A percentile compares a stretch with the other conserved stretches of the same genome.
These are phyloP conservation scores for Oceanodroma tethys DNA, from an alignment of 2,113 vertebrate genomes.

Conservation along the genomic window DNA sequence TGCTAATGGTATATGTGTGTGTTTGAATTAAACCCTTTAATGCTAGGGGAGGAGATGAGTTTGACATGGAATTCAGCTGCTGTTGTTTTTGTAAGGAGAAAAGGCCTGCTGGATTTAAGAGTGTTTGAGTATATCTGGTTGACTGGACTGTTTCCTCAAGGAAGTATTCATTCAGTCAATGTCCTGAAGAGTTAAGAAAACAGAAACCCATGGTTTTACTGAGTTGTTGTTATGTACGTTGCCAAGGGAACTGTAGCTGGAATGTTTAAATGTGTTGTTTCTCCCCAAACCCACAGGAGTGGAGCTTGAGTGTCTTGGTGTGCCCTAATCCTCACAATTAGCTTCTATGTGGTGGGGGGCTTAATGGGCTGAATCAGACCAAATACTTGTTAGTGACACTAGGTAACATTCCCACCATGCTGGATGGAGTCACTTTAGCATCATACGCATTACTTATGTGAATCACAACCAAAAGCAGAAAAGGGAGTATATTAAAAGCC, in stretches of 20 bases:
- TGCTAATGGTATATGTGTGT: not conserved
- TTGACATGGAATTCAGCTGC: slow-evolving; percentile 36
- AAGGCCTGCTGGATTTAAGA: slow-evolving; percentile 33
- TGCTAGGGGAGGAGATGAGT: slow-evolving; percentile 6
- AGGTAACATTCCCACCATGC: slow-evolving; percentile 8
- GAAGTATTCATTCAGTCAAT: slow-evolving; percentile 76
- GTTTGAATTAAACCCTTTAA: slow-evolving; percentile 4
- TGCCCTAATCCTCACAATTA: slow-evolving; percentile 68
- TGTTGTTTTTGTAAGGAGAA: slow-evolving; percentile 25
- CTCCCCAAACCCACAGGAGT: slow-evolving; percentile 62
- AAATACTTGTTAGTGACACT: slow-evolving; percentile 12
- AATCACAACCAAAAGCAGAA: not conserved
- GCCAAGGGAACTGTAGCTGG: slow-evolving; percentile 77
- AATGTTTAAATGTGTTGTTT: slow-evolving; percentile 81
- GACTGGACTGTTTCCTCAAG: slow-evolving; percentile 71
- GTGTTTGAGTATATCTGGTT: slow-evolving; percentile 49
- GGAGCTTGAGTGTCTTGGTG: slow-evolving; percentile 69
- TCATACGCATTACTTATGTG: not conserved
- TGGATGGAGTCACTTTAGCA: not conserved
- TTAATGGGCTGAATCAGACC: slow-evolving; percentile 24
- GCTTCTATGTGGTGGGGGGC: slow-evolving; percentile 26
- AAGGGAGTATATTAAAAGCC: not conserved
- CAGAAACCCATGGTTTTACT: slow-evolving; percentile 69
- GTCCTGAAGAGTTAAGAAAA: slow-evolving; percentile 82
- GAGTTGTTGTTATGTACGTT: slow-evolving; percentile 79